A percentile compares a stretch with the other conserved stretches of the same genome.
phyloP scores from a whole-genome alignment of 2,113 vertebrate species.

The Irena cyanogastra region DNA sequence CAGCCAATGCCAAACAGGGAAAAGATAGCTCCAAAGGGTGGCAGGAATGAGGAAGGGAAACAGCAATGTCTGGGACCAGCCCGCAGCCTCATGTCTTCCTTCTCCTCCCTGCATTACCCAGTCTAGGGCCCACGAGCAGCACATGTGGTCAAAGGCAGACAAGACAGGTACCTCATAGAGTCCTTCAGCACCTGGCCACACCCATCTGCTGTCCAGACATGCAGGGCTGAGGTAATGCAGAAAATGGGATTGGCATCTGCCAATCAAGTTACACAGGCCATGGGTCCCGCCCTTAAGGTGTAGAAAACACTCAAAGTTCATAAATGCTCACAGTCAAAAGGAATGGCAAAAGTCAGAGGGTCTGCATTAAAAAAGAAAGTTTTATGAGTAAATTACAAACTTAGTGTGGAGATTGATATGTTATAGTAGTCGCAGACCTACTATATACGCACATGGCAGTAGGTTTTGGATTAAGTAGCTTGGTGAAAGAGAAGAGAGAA shows the following conservation, averaged over 20 bases:
- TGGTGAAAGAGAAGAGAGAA: neutral
- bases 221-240: neutral
- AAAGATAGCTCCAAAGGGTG: neutral
- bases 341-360: neutral
- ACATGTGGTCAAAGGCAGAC: no score
- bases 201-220: neutral
- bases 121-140: neutral
- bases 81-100: neutral
- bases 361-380: neutral
- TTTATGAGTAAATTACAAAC: neutral
- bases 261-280: fast-evolving
- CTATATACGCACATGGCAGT: neutral
- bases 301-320: neutral
- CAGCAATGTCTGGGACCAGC: neutral
- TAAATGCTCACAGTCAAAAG: neutral
- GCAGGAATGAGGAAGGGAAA: neutral
- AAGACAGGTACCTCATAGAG: neutral
- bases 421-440: neutral
- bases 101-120: neutral
- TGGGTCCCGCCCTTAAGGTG: fast-evolving
- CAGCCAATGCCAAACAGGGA: neutral
- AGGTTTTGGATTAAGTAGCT: neutral
- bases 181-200: neutral
- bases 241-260: neutral
- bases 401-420: neutral